These are phyloP conservation scores for Dinothrombium tinctorium DNA, from an alignment of 1,140 invertebrate species.

Conservation along the genomic window DNA sequence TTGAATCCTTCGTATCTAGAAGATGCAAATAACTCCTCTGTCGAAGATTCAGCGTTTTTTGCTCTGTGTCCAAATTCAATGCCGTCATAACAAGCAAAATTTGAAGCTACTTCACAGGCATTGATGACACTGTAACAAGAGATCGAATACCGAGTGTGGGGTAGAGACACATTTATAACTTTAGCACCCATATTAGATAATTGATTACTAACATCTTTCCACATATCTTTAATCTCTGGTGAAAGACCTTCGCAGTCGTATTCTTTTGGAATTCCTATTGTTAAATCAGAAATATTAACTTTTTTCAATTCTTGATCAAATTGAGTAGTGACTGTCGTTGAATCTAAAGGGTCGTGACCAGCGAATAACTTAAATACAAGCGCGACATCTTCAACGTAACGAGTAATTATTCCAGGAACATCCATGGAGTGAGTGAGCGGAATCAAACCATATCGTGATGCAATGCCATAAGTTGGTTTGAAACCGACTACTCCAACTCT, in stretches of 20 bases:
- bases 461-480: conserved; percentile 82
- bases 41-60: not conserved
- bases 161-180: conserved; percentile 40
- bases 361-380: conserved; percentile 32
- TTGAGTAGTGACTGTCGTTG: conserved; percentile 3
- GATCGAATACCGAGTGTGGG: conserved; percentile 67
- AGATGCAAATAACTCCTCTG: conserved; percentile 52
- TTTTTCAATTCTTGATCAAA: not conserved
- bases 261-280: conserved; percentile 58
- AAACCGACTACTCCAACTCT: conserved; percentile 82
- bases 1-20: conserved; percentile 57
- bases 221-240: conserved; percentile 42
- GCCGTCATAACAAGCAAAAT: conserved; percentile 92
- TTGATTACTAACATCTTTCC: conserved; percentile 43
- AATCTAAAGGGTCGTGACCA: conserved; percentile 6
- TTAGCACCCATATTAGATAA: conserved; percentile 42
- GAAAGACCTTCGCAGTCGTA: conserved; percentile 49
- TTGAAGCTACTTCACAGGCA: conserved; percentile 86
- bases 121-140: conserved; percentile 78
- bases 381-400: conserved; percentile 48
- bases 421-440: conserved; percentile 94
- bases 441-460: conserved; percentile 80
- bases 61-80: conserved; percentile 48
- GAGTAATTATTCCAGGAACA: conserved; percentile 64
- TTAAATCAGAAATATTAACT: not conserved